These are phyloP conservation scores for Pelosia muscerda DNA, from an alignment of 2,888 invertebrate genomes.

Conservation along the genomic window DNA sequence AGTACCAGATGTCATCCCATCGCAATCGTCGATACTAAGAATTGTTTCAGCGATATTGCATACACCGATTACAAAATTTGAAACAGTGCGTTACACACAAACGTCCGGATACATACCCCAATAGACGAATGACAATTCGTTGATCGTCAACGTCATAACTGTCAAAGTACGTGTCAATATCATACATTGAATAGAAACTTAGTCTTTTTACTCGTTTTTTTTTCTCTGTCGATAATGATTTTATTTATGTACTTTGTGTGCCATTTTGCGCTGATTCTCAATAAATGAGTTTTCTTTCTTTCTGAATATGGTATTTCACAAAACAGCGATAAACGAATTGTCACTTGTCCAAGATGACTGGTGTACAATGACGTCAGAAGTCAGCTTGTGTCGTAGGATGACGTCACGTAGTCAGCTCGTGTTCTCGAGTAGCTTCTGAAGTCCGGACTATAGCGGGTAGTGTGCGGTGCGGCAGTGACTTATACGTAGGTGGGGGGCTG, in stretches of 20 bases:
- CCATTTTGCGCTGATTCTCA: no score
- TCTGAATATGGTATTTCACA: no score
- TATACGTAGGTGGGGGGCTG: constrained; percentile 34
- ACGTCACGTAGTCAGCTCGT: background rate
- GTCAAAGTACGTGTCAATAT: no score
- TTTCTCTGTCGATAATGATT: no score
- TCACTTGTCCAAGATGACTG: no score
- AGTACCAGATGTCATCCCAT: background rate
- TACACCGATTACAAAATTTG: background rate
- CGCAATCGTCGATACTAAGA: background rate
- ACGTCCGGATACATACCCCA: background rate
- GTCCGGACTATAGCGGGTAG: background rate
- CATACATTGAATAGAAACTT: no score
- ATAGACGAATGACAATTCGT: no score
- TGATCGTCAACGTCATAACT: no score
- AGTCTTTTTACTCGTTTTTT: no score
- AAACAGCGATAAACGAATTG: no score
- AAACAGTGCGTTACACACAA: constrained; percentile 2
- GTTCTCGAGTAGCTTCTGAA: background rate
- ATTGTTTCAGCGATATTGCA: background rate
- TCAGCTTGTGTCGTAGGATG: background rate
- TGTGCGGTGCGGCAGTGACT: background rate
- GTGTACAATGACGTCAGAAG: background rate
- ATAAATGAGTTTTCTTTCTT: no score
- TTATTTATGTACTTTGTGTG: no score